Conservation (phyloP, 2,113 vertebrate genomes). For the Kobus ellipsiprymnus region DNA sequence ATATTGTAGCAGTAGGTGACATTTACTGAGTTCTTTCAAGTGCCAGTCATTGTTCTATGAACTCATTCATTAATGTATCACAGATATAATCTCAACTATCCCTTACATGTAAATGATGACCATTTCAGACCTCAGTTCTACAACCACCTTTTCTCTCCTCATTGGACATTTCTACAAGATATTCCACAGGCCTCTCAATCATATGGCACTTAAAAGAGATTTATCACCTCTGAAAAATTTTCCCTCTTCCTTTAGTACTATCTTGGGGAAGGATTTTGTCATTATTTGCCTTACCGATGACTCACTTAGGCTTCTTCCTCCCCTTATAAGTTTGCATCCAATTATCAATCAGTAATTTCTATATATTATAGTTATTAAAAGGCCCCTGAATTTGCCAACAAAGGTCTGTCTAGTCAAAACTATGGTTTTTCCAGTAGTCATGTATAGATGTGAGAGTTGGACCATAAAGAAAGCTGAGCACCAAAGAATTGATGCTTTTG, state of each 20-base stretch:
- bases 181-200: neutral
- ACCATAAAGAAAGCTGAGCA: neutral
- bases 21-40: neutral
- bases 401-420: neutral
- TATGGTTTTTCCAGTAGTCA: neutral
- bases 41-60: neutral
- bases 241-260: neutral
- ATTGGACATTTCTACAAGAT: neutral
- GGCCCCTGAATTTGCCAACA: neutral
- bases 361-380: neutral
- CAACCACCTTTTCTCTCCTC: neutral
- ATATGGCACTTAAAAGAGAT: neutral
- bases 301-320: neutral
- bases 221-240: neutral
- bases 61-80: neutral
- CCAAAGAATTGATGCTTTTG: neutral
- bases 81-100: neutral
- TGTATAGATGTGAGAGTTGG: neutral
- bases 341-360: neutral
- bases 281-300: neutral
- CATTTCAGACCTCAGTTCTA: neutral
- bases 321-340: neutral
- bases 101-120: neutral
- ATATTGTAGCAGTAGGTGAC: neutral
- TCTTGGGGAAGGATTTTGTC: neutral